Evolutionary conservation across 2,888 invertebrate species (phyloP).

Genomic region (Xylocampa areola): DNA sequence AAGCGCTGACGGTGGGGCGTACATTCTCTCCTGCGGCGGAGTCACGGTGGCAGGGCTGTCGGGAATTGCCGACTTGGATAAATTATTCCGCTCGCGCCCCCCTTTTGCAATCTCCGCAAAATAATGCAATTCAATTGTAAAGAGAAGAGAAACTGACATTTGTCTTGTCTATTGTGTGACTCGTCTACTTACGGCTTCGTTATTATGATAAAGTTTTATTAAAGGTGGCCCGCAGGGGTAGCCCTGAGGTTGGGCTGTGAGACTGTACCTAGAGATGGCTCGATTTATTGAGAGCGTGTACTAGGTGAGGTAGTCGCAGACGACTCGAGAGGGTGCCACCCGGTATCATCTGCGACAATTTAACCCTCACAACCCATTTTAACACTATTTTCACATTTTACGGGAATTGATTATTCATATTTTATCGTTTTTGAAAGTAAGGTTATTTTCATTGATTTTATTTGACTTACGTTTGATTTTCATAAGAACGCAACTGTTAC

Average conservation of each 20-base stretch:
- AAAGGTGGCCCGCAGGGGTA: slow-evolving; percentile 40
- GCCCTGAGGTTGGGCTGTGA: slow-evolving; percentile 49
- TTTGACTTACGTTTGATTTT: neutral
- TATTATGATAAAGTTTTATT: slow-evolving; percentile 55
- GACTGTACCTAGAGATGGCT: slow-evolving; percentile 51
- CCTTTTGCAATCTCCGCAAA: slow-evolving; percentile 83
- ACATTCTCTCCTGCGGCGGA: slow-evolving; percentile 82
- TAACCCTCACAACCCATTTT: slow-evolving; percentile 11
- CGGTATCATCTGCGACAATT: slow-evolving; percentile 25
- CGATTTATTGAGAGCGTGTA: slow-evolving; percentile 59
- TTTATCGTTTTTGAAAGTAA: neutral
- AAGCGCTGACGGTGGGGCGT: slow-evolving; percentile 85
- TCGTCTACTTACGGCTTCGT: slow-evolving; percentile 58
- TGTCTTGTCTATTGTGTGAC: slow-evolving; percentile 77
- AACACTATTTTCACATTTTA: slow-evolving; percentile 12
- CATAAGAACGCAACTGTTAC: slow-evolving; percentile 2
- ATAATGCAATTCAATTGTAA: slow-evolving; percentile 84
- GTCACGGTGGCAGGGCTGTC: slow-evolving; percentile 83
- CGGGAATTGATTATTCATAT: neutral
- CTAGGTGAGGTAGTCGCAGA: slow-evolving; percentile 44
- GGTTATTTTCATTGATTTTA: neutral
- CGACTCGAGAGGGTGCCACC: slow-evolving; percentile 28
- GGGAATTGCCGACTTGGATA: slow-evolving; percentile 84
- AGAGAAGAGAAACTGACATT: slow-evolving; percentile 78
- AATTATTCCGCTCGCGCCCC: slow-evolving; percentile 83